Evolutionary conservation across 2,888 invertebrate genomes (phyloP).

Genomic region (Trachelus stipa): DNA sequence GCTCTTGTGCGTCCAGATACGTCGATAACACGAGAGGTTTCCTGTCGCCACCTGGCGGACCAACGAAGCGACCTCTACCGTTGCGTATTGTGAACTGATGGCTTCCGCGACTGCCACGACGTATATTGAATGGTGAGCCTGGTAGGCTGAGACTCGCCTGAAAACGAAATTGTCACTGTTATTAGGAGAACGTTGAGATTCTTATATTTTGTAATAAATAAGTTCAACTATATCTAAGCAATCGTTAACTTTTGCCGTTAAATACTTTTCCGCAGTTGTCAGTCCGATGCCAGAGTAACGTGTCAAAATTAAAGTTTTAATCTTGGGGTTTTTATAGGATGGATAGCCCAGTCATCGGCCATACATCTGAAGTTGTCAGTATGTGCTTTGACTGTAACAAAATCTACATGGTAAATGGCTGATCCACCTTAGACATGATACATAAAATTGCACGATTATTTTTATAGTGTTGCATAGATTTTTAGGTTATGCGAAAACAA

Average conservation of each 20-base stretch:
- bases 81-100: slow-evolving; percentile 92
- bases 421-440: too few relatives aligned
- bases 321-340: too few relatives aligned
- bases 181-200: background rate
- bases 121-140: slow-evolving; percentile 94
- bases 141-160: slow-evolving; percentile 97
- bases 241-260: background rate
- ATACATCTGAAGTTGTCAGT: too few relatives aligned
- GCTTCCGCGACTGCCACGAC: slow-evolving; percentile 90
- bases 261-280: background rate
- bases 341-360: too few relatives aligned
- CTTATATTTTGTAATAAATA: background rate
- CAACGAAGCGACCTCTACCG: slow-evolving; percentile 80
- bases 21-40: slow-evolving; percentile 95
- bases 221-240: background rate
- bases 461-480: background rate
- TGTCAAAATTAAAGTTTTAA: background rate
- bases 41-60: slow-evolving; percentile 86
- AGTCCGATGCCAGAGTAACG: background rate
- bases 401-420: too few relatives aligned
- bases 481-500: background rate
- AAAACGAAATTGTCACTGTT: slow-evolving; percentile 43
- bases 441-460: too few relatives aligned
- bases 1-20: slow-evolving; percentile 93
- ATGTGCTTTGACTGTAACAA: too few relatives aligned